Evolutionary conservation across 53 echinoderm and acorn worm genomes (phyloP).

Genomic region (Echinarachnius parma): DNA sequence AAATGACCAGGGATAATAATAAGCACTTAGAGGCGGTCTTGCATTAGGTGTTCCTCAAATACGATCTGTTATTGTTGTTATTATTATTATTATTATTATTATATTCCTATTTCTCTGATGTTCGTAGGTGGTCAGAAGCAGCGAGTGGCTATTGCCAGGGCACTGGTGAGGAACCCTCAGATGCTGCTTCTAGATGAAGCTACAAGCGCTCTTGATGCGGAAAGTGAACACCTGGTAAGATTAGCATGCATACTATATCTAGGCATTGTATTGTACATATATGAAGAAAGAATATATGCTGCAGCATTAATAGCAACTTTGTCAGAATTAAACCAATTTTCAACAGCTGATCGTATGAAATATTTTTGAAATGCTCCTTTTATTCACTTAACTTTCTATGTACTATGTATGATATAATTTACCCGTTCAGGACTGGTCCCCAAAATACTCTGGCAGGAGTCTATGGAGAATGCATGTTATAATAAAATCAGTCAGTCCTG

Average conservation of each 20-base stretch:
- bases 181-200: slow-evolving; percentile 23
- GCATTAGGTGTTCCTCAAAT: background rate
- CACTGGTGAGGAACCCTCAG: slow-evolving; percentile 18
- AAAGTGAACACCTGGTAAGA: slow-evolving; percentile 15
- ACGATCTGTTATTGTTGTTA: background rate
- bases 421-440: too few relatives aligned
- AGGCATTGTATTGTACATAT: too few relatives aligned
- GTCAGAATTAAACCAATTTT: background rate
- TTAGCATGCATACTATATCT: too few relatives aligned
- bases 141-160: slow-evolving; percentile 22
- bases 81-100: background rate
- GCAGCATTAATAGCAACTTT: background rate
- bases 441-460: too few relatives aligned
- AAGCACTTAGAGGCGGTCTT: too few relatives aligned
- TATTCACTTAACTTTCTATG: too few relatives aligned
- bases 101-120: background rate
- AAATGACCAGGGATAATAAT: too few relatives aligned
- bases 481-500: too few relatives aligned
- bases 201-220: slow-evolving; percentile 22
- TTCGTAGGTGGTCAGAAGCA: slow-evolving; percentile 23
- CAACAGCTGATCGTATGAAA: too few relatives aligned
- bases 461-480: too few relatives aligned
- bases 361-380: too few relatives aligned
- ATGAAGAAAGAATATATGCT: background rate
- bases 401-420: too few relatives aligned